A percentile compares a stretch with the other conserved stretches of the same genome.
phyloP scores from a whole-genome alignment of 2,888 invertebrate species.

The Sphaerophoria taeniata region DNA sequence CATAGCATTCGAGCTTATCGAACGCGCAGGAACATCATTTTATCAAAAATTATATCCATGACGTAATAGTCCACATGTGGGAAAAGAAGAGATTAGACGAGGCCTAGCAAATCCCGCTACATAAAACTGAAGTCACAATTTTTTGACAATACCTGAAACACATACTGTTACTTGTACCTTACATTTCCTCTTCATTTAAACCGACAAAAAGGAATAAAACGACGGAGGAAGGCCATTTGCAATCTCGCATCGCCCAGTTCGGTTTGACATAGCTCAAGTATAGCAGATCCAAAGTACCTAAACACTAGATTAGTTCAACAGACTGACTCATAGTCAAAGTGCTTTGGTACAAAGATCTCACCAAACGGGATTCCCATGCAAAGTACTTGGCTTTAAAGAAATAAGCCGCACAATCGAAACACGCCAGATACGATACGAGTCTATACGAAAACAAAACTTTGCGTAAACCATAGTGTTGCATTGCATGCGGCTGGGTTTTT shows the following conservation, averaged over 20 bases:
- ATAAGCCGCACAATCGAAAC: slow-evolving; percentile 10
- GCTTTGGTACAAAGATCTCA: slow-evolving; percentile 8
- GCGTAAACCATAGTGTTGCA: no score
- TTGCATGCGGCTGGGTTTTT: no score
- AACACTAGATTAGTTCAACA: background rate
- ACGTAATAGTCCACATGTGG: no score
- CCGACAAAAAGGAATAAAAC: slow-evolving; percentile 42
- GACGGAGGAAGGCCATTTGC: slow-evolving; percentile 62
- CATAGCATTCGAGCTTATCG: no score
- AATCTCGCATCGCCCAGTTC: slow-evolving; percentile 71
- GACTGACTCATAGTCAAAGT: slow-evolving; percentile 51
- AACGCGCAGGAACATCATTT: no score
- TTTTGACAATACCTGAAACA: background rate
- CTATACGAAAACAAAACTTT: slow-evolving; percentile 7
- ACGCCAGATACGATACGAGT: background rate
- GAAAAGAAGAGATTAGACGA: no score
- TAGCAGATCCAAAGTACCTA: slow-evolving; percentile 12
- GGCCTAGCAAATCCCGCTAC: no score
- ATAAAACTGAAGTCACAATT: no score
- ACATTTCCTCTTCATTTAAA: slow-evolving; percentile 18
- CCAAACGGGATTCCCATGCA: slow-evolving; percentile 54
- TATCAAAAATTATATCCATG: no score
- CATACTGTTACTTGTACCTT: slow-evolving; percentile 36
- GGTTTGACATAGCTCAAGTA: slow-evolving; percentile 69
- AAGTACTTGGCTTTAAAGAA: slow-evolving; percentile 21